These are phyloP conservation scores for Indicator maculatus DNA, from an alignment of 2,113 vertebrate species.

Conservation along the genomic window DNA sequence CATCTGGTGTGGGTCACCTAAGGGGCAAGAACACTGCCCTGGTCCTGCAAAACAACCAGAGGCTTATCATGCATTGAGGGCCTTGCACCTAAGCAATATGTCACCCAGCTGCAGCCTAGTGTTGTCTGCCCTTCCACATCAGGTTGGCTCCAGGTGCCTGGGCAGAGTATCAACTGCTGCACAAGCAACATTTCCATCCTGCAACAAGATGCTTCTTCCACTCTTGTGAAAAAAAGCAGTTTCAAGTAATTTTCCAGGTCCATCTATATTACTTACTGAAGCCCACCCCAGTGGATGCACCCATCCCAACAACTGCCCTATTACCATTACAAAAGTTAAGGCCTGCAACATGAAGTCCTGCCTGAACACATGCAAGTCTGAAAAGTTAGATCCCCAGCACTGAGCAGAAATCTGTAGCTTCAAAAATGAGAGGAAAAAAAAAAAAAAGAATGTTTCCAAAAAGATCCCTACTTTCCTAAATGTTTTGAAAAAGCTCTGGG, in stretches of 20 bases:
- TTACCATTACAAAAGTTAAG: background rate
- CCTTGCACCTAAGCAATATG: background rate
- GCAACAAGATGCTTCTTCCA: accelerated
- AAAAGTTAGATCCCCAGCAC: background rate
- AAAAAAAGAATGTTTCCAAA: background rate
- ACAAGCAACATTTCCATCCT: accelerated
- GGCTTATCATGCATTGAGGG: accelerated
- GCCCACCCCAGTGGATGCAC: background rate
- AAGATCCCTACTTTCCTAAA: background rate
- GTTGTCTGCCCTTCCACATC: background rate
- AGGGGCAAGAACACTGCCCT: background rate
- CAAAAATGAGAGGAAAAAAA: background rate
- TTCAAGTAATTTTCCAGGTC: background rate
- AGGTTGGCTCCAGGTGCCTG: background rate
- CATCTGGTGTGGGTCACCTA: background rate
- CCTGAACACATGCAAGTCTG: accelerated
- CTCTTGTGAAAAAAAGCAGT: background rate
- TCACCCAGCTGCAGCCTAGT: background rate
- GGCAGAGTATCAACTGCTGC: background rate
- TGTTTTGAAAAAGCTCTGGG: background rate
- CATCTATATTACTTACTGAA: background rate
- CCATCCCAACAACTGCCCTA: background rate
- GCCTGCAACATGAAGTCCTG: background rate
- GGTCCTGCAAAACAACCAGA: background rate
- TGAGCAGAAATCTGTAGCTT: background rate